These are phyloP conservation scores for Adela reaumurella DNA, from an alignment of 2,888 invertebrate species.

Conservation along the genomic window DNA sequence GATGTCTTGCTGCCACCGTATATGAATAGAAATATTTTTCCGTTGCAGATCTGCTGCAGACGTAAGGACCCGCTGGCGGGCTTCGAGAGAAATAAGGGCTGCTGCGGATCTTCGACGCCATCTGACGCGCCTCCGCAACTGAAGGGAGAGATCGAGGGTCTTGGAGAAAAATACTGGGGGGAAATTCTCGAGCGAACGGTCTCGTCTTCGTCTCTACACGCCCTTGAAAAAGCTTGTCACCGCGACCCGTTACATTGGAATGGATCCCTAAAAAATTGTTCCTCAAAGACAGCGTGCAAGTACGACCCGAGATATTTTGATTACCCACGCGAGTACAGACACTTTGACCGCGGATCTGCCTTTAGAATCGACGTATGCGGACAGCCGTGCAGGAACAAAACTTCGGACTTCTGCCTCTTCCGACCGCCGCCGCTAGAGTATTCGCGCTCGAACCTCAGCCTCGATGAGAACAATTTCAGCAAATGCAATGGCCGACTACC, in stretches of 20 bases:
- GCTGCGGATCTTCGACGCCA: constrained; percentile 43
- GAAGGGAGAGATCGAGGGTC: constrained; percentile 61
- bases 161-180: constrained; percentile 71
- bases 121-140: constrained; percentile 44
- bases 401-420: constrained; percentile 46
- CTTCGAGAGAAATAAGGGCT: constrained; percentile 44
- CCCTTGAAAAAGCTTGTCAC: constrained; percentile 56
- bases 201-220: constrained; percentile 71
- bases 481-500: constrained; percentile 50
- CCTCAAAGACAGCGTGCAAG: constrained; percentile 32
- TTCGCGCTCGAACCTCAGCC: constrained; percentile 45
- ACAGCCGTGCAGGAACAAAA: constrained; percentile 44
- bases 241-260: constrained; percentile 32
- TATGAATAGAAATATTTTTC: constrained; percentile 5
- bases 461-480: constrained; percentile 47
- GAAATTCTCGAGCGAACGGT: constrained; percentile 76
- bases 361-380: constrained; percentile 50
- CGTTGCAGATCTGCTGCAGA: constrained; percentile 39
- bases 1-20: neutral
- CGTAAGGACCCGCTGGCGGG: constrained; percentile 35
- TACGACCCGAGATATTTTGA: constrained; percentile 45
- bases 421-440: constrained; percentile 41
- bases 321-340: constrained; percentile 39
- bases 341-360: constrained; percentile 36
- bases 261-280: constrained; percentile 47